Conservation (phyloP, 2,888 invertebrate species). For the Drosophila eohydei region DNA sequence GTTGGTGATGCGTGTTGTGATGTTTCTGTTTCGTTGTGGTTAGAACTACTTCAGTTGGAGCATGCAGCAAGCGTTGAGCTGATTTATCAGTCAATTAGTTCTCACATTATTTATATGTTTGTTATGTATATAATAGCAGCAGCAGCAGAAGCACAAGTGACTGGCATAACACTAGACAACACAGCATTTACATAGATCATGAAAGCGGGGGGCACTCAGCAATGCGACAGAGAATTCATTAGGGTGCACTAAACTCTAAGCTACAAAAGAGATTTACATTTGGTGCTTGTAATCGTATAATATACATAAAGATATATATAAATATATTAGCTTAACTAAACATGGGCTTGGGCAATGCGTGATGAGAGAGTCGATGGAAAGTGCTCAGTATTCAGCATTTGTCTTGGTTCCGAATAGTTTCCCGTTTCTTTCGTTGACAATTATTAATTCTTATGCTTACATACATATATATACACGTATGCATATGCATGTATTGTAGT, state of each 20-base stretch:
- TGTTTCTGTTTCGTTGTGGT: not conserved
- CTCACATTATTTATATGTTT: constrained; percentile 8
- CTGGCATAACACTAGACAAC: constrained; percentile 32
- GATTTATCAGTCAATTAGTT: constrained; percentile 1
- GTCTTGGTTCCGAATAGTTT: not conserved
- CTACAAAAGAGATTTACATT: constrained; percentile 8
- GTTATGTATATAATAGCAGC: not conserved
- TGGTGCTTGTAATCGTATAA: constrained; percentile 39
- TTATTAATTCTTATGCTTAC: not conserved
- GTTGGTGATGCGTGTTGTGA: constrained; percentile 1
- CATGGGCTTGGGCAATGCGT: not conserved
- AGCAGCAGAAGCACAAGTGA: constrained; percentile 17
- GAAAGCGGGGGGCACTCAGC: not conserved
- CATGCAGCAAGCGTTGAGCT: constrained; percentile 29
- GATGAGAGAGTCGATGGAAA: not conserved
- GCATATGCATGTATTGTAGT: not conserved
- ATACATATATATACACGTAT: constrained; percentile 6
- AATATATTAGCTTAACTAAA: constrained; percentile 37
- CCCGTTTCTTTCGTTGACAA: not conserved
- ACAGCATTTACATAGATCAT: constrained; percentile 21
- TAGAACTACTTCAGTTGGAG: not conserved
- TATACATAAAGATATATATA: constrained; percentile 1
- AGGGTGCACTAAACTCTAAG: constrained; percentile 38
- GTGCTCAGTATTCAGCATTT: not conserved
- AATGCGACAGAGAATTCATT: not conserved